Evolutionary conservation across 2,888 invertebrate species (phyloP), one percentile per base, ranked within the genome.

Genomic region (Drosophila prostipennis): DNA sequence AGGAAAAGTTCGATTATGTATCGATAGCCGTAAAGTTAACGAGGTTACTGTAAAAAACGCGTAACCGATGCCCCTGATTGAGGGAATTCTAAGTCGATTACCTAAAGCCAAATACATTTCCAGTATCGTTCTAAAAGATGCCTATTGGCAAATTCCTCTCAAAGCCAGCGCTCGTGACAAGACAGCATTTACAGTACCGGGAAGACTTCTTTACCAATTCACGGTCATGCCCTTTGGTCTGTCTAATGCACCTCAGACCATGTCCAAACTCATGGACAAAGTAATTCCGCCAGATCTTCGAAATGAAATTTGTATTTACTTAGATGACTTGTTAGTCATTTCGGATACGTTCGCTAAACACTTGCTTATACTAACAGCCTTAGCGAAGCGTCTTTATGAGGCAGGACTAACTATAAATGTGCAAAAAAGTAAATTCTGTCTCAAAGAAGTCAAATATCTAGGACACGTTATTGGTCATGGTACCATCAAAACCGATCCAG

Each of bases 251-350:
- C 23, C 43, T 1, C 43, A 43, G 23, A 23, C 43, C 13, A 43
- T 43, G 19, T 43, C 43, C 3, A 43, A 23, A 16, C 19, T 23
- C 11, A 39, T 39, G 52, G 39, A 52, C 6, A 52, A 39, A 6
- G 52, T 52, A 6, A 52, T 52, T 10, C 53, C 26, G 6, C 26
- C 53, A 19, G 37, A 37, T 3, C 23, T 53, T 11, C 53, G 40
- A n/a, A 53, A 26, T 10, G 40, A 53, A 5, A 29, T 53, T 26
- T 53, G 40, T 29, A 26, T 53, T 3, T 53, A 29, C 14, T 11
- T 53, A n/a, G 40, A 53, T n/a, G 53, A 39, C 7, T 26, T 26
- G 6, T 26, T 29, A 29, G 29, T 29, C 29, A 2, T 29, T 29
- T 29, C 29, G 7, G 7, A 29, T n/a, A 39, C 26, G 14, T 39